Evolutionary conservation across 1,140 invertebrate genomes (phyloP).

Genomic region (Arctopsyche grandis): DNA sequence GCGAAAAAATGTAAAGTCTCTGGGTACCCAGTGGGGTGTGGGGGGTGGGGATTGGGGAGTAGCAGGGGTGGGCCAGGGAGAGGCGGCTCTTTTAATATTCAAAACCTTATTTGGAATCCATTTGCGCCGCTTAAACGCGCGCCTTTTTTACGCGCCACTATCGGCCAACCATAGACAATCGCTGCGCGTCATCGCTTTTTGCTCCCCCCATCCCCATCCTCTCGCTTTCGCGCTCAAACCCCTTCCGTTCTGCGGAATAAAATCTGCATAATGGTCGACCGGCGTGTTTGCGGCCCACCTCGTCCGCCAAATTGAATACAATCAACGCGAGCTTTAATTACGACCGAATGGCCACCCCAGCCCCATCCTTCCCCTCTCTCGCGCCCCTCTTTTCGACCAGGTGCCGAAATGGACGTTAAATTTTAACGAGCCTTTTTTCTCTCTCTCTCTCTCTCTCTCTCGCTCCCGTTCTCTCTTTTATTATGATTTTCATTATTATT

Average conservation of each 20-base stretch:
- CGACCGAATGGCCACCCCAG: constrained; percentile 1
- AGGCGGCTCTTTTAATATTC: constrained; percentile 50
- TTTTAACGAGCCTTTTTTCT: too few species aligned
- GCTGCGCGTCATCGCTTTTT: constrained; percentile 50
- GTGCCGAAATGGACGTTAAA: too few species aligned
- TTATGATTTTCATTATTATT: too few species aligned
- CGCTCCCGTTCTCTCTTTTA: too few species aligned
- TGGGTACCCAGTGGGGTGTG: constrained; percentile 22
- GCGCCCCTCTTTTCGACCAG: too few species aligned
- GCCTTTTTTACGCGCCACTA: constrained; percentile 46
- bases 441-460: too few species aligned
- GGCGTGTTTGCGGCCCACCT: constrained; percentile 18
- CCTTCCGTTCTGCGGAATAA: constrained; percentile 46
- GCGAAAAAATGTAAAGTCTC: constrained; percentile 54
- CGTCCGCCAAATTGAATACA: constrained; percentile 29
- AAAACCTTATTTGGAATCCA: constrained; percentile 54
- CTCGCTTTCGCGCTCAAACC: too few species aligned
- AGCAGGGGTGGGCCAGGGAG: constrained; percentile 3
- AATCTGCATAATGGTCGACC: constrained; percentile 52
- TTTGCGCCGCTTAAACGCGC: constrained; percentile 52
- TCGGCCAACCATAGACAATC: constrained; percentile 39
- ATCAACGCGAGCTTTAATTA: constrained; percentile 19
- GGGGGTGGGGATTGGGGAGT: neutral
- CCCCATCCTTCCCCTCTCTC: too few species aligned
- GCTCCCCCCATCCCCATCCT: neutral